phyloP scores from a whole-genome alignment of 2,113 vertebrate species.

The Lichenostomus cassidix region DNA sequence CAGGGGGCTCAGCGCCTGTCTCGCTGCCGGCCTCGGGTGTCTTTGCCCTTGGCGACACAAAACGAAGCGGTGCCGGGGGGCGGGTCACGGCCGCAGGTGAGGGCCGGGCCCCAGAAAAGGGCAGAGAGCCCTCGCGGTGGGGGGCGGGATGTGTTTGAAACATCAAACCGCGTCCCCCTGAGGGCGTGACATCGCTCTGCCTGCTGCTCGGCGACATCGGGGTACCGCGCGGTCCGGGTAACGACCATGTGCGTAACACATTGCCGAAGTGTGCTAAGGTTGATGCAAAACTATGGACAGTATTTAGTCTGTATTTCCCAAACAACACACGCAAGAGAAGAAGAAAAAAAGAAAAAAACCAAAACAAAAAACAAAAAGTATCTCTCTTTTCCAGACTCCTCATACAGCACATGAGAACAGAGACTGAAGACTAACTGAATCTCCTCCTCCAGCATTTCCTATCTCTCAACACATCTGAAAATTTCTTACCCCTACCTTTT shows the following conservation, averaged over 20 bases:
- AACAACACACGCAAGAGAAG: not conserved
- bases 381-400: not conserved
- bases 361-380: no score
- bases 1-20: fast-evolving
- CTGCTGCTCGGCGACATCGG: not conserved
- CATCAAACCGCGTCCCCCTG: fast-evolving
- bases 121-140: not conserved
- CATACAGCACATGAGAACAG: not conserved
- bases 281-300: not conserved
- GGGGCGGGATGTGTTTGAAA: not conserved
- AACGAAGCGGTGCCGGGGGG: not conserved
- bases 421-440: not conserved
- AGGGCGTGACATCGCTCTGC: fast-evolving
- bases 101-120: not conserved
- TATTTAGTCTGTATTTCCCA: not conserved
- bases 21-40: fast-evolving
- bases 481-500: not conserved
- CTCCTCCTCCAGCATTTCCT: not conserved
- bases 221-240: no score
- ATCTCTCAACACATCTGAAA: not conserved
- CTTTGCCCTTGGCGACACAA: not conserved
- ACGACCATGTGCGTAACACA: fast-evolving
- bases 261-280: fast-evolving
- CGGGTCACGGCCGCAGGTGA: not conserved
- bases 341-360: fast-evolving